These are phyloP conservation scores for Sialis fuliginosa DNA, from an alignment of 2,888 invertebrate species.

Conservation along the genomic window DNA sequence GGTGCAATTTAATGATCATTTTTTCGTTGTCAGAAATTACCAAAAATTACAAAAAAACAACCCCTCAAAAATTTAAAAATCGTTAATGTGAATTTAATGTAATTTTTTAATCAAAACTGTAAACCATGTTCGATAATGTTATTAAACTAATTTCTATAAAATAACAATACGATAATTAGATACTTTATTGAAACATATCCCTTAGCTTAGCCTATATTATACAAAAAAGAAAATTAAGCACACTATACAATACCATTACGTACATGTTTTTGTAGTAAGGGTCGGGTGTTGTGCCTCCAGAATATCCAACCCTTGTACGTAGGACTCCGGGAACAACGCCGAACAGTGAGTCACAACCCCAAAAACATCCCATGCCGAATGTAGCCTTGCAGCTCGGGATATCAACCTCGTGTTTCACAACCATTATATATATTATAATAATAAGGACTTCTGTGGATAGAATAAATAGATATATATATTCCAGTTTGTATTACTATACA, in stretches of 20 bases:
- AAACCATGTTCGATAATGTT: too few species aligned
- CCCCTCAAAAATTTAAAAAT: too few species aligned
- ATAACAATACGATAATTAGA: background rate
- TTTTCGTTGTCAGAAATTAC: too few species aligned
- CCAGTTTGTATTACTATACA: too few species aligned
- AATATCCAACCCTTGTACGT: conserved; percentile 84
- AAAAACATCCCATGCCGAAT: conserved; percentile 89
- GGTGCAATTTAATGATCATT: too few species aligned
- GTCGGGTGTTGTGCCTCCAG: conserved; percentile 64
- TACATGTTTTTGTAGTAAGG: conserved; percentile 79
- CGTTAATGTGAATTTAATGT: too few species aligned
- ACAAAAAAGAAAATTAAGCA: background rate
- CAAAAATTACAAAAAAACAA: too few species aligned
- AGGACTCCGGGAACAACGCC: conserved; percentile 60
- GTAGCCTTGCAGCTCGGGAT: conserved; percentile 55
- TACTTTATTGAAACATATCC: too few species aligned
- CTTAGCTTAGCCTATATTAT: background rate
- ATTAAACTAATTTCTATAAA: background rate
- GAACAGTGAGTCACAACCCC: conserved; percentile 76
- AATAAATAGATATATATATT: too few species aligned
- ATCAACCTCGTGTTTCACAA: conserved; percentile 35
- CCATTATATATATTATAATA: conserved; percentile 1
- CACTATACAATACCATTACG: conserved; percentile 19
- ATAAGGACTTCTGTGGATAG: too few species aligned
- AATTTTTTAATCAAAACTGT: too few species aligned